Evolutionary conservation across 2,113 vertebrate species (phyloP).

Genomic region (Thomomys bottae): DNA sequence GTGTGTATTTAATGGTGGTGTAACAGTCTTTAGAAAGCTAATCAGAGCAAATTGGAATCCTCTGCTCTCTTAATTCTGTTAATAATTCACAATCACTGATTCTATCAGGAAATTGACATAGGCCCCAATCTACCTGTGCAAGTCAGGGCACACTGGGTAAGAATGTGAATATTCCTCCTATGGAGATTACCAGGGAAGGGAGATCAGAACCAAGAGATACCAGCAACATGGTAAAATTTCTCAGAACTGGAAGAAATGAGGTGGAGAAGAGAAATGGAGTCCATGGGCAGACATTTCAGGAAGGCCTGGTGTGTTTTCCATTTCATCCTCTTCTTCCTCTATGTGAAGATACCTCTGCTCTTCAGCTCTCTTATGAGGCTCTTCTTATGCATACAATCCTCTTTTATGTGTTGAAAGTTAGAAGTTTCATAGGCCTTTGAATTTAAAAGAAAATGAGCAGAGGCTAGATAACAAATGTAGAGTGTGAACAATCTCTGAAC

Average conservation of each 20-base stretch:
- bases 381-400: not conserved
- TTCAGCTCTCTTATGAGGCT: not conserved
- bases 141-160: not conserved
- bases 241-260: not conserved
- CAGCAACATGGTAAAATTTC: not conserved
- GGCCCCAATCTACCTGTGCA: not conserved
- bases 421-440: not conserved
- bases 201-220: not conserved
- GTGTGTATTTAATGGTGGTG: not conserved
- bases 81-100: not conserved
- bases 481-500: no score
- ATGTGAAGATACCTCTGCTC: not conserved
- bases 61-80: not conserved
- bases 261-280: accelerated
- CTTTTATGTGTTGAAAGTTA: not conserved
- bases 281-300: accelerated
- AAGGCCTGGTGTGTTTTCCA: no score
- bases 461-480: not conserved
- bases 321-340: no score
- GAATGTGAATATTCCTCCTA: accelerated
- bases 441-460: not conserved
- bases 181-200: accelerated
- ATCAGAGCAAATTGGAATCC: not conserved
- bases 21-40: not conserved
- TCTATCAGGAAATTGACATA: not conserved